Base-by-base conservation (phyloP, 2,797 vertebrate species). In the Megalops cyprinoides region DNA sequence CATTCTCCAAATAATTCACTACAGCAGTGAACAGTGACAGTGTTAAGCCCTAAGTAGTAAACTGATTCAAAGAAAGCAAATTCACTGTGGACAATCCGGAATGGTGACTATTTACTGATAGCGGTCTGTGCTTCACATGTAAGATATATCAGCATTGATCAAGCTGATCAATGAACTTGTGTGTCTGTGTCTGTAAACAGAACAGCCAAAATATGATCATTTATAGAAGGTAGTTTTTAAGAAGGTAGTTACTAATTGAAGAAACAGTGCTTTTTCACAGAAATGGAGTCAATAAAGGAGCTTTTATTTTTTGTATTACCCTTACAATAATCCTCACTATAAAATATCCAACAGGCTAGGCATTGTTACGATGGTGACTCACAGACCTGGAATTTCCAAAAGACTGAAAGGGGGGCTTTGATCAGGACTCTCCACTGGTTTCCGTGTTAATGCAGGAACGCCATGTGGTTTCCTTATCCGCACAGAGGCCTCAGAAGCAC, bases 381-480 rank as follows among this genome's bases (percentile, higher is more conserved):
- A 44, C 39, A 25, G 44, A 46, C 44, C 20, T 25, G 20, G 9
- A 42, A 73, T 46, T 73, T 74, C 71, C 71, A 74, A 25, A 49
- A 28, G 42, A 23, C 46, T 31, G 28, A 53, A 75, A 75, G 12
- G 15, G 71, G 4, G 18, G 9, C 46, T 28, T 51, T 15, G 46
- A 31, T n/a, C n/a, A 74, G 44, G 46, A 25, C 44, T 37, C 20
- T 34, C 34, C 18, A 20, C 65, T 69, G 65, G 34, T 69, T 69
- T 69, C 34, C 15, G 20, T 20, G 65, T 42, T 37, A 71, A 71
- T 3, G 82, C 58, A 65, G 65, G 74, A 79, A 75, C 15, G 37
- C 18, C 23, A n/a, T 44, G 69, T n/a, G 14, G 69, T 80, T 25
- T 39, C 82, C 71, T 74, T 48, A 83, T 87, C 78, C 79, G 76